Conservation (phyloP, 2,888 invertebrate species). For the Cryptosula pallasiana region DNA sequence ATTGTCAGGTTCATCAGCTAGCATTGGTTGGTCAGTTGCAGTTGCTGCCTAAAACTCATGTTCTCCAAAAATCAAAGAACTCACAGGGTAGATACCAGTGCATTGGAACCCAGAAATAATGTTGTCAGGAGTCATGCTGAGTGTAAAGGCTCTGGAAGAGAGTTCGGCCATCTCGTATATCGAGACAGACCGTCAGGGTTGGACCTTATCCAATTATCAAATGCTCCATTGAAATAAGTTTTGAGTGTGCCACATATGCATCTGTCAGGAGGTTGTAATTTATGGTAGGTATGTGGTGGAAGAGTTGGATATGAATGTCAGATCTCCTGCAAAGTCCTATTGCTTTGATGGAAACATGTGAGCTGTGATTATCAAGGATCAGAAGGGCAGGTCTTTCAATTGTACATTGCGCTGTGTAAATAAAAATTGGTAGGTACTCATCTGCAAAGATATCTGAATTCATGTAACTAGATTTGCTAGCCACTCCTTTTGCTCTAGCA, state of each 20-base stretch:
- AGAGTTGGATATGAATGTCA: constrained; percentile 24
- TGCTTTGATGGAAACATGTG: constrained; percentile 24
- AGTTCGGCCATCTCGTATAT: background rate
- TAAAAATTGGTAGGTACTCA: background rate
- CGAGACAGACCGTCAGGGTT: constrained; percentile 15
- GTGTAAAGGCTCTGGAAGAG: background rate
- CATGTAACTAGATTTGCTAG: constrained; percentile 25
- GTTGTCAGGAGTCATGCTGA: background rate
- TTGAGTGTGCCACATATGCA: constrained; percentile 26
- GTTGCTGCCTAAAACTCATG: background rate
- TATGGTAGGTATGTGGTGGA: constrained; percentile 26
- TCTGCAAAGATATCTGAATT: background rate
- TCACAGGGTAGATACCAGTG: background rate
- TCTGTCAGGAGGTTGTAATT: constrained; percentile 27
- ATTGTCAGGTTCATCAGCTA: background rate
- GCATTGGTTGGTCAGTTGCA: background rate
- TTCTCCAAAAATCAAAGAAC: background rate
- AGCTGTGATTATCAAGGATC: constrained; percentile 26
- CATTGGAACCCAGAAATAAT: background rate
- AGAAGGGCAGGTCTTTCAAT: constrained; percentile 18
- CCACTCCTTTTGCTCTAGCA: constrained; percentile 20
- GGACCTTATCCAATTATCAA: constrained; percentile 24
- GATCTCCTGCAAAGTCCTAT: constrained; percentile 25
- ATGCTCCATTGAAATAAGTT: constrained; percentile 17
- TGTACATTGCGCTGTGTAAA: background rate